A percentile compares a stretch with the other conserved stretches of the same genome.
phyloP scores from a whole-genome alignment of 2,888 invertebrate species.

The Liopterus haemorrhoidalis region DNA sequence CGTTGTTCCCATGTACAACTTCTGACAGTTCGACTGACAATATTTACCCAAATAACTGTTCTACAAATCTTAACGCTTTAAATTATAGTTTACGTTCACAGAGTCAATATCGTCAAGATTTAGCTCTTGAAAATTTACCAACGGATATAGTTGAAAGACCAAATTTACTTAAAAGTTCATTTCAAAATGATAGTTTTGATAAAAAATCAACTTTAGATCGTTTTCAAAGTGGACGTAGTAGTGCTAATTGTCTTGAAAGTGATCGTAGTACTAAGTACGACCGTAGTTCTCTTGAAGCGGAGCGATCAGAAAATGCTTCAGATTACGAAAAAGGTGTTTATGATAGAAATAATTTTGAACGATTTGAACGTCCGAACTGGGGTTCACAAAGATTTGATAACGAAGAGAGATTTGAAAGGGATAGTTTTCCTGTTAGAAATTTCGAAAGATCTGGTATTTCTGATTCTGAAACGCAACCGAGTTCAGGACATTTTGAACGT shows the following conservation, averaged over 20 bases:
- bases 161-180: slow-evolving; percentile 52
- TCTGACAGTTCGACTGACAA: slow-evolving; percentile 81
- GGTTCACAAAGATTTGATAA: slow-evolving; percentile 55
- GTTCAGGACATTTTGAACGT: slow-evolving; percentile 39
- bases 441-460: slow-evolving; percentile 13
- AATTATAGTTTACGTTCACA: slow-evolving; percentile 75
- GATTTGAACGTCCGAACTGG: slow-evolving; percentile 55
- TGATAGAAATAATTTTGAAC: slow-evolving; percentile 40
- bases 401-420: slow-evolving; percentile 49
- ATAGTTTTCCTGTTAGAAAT: slow-evolving; percentile 41
- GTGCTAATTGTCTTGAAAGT: slow-evolving; percentile 41
- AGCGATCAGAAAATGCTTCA: slow-evolving; percentile 44
- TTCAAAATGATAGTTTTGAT: slow-evolving; percentile 58
- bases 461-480: slow-evolving; percentile 37
- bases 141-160: slow-evolving; percentile 49
- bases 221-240: slow-evolving; percentile 52
- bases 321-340: slow-evolving; percentile 36
- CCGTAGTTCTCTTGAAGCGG: too few species aligned
- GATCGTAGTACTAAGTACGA: slow-evolving; percentile 50
- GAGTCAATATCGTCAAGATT: slow-evolving; percentile 61
- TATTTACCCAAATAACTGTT: slow-evolving; percentile 80
- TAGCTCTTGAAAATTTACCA: slow-evolving; percentile 46
- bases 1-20: slow-evolving; percentile 74
- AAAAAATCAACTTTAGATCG: slow-evolving; percentile 60
- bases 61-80: slow-evolving; percentile 76